A percentile compares a stretch with the other conserved stretches of the same genome.
phyloP scores from a whole-genome alignment of 1,140 invertebrate species.

The Drosophila aff. region DNA sequence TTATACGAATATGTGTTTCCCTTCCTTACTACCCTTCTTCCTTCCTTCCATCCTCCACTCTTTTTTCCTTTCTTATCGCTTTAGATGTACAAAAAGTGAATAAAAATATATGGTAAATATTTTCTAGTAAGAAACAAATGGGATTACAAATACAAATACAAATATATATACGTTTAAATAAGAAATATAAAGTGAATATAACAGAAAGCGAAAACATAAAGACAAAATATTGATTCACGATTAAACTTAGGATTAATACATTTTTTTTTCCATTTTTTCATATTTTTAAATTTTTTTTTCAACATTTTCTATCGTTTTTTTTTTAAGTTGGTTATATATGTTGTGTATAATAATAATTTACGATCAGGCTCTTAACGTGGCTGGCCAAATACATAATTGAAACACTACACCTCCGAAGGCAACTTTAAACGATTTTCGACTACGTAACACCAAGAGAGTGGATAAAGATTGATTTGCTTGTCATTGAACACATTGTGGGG shows the following conservation, averaged over 20 bases:
- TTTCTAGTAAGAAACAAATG: conserved; percentile 38
- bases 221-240: conserved; percentile 61
- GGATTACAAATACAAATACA: conserved; percentile 35
- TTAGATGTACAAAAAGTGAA: conserved; percentile 56
- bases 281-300: conserved; percentile 48
- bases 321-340: conserved; percentile 55
- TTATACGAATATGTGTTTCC: conserved; percentile 66
- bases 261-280: conserved; percentile 43
- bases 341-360: conserved; percentile 58
- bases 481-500: conserved; percentile 64
- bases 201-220: conserved; percentile 59
- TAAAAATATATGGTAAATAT: conserved; percentile 58
- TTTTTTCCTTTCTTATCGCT: conserved; percentile 19
- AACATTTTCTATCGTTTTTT: conserved; percentile 38
- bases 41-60: background rate
- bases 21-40: conserved; percentile 37
- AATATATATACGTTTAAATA: conserved; percentile 41
- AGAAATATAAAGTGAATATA: conserved; percentile 21
- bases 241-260: conserved; percentile 67
- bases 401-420: conserved; percentile 55
- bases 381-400: conserved; percentile 47
- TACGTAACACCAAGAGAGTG: conserved; percentile 29
- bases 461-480: conserved; percentile 28
- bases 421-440: conserved; percentile 55
- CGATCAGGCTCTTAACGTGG: conserved; percentile 78